A percentile compares a stretch with the other conserved stretches of the same genome.
phyloP scores from a whole-genome alignment of 2,797 vertebrate species.

The Premnoplex brunnescens region DNA sequence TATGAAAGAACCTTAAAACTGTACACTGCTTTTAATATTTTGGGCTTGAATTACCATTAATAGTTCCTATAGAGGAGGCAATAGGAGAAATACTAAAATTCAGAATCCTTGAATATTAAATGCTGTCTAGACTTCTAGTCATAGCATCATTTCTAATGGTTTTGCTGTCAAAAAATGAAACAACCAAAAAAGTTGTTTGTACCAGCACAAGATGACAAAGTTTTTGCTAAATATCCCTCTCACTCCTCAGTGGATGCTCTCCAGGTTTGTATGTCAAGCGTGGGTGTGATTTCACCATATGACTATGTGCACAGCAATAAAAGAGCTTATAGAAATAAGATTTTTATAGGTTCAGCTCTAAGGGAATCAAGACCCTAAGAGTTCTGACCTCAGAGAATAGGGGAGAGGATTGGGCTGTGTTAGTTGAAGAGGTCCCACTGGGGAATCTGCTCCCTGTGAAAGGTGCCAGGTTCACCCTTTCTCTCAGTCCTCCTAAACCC shows the following conservation, averaged over 20 bases:
- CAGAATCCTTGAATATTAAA: not conserved
- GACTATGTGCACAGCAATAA: constrained; percentile 73
- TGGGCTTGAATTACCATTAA: constrained; percentile 64
- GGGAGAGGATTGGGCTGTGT: constrained; percentile 12
- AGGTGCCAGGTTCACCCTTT: not conserved
- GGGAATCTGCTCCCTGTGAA: not conserved
- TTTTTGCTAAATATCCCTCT: not conserved
- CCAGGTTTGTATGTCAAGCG: not conserved
- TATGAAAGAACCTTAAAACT: constrained; percentile 67
- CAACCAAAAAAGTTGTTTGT: not conserved
- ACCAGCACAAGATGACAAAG: not conserved
- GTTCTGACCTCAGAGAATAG: constrained; percentile 32
- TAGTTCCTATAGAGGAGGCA: constrained; percentile 52
- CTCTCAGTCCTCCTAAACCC: constrained; percentile 3
- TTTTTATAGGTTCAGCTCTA: constrained; percentile 72
- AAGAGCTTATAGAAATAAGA: constrained; percentile 75
- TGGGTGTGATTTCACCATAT: not conserved
- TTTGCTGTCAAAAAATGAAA: not conserved
- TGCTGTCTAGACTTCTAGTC: not conserved
- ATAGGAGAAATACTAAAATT: constrained; percentile 39
- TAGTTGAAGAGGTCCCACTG: constrained; percentile 17
- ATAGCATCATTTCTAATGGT: not conserved
- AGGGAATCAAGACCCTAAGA: constrained; percentile 64
- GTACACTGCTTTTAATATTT: constrained; percentile 65
- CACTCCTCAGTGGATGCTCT: not conserved